Percentiles rank a stretch among this genome's conserved stretches.
phyloP scores from a whole-genome alignment of 2,888 invertebrate genomes.

The Cephalotes varians region DNA sequence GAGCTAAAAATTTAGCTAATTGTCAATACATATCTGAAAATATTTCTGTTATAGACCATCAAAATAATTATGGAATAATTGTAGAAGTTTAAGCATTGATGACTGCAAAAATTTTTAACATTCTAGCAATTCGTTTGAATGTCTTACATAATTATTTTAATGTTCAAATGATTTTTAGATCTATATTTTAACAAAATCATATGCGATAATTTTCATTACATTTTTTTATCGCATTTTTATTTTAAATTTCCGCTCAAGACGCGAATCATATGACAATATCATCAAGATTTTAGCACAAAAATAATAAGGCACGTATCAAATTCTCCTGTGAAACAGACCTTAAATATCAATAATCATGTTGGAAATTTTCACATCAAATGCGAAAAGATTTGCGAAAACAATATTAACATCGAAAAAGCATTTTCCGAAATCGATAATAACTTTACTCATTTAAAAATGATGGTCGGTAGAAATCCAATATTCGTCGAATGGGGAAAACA shows the following conservation, averaged over 20 bases:
- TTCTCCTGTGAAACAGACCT: neutral
- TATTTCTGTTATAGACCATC: no score
- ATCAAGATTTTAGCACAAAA: neutral
- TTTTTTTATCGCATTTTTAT: neutral
- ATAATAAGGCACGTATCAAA: neutral
- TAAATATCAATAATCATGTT: slow-evolving; percentile 20
- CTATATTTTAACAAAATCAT: no score
- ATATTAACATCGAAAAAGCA: slow-evolving; percentile 51
- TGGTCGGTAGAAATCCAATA: slow-evolving; percentile 52
- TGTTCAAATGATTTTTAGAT: no score
- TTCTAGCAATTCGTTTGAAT: no score
- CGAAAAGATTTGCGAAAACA: slow-evolving; percentile 28
- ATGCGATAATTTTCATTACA: neutral
- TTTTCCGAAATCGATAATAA: slow-evolving; percentile 48
- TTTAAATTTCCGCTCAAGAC: neutral
- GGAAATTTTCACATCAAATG: slow-evolving; percentile 1
- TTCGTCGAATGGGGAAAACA: slow-evolving; percentile 51
- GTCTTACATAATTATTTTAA: no score
- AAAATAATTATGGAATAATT: no score
- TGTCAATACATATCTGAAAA: no score
- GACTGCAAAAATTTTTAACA: no score
- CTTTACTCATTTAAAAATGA: slow-evolving; percentile 56
- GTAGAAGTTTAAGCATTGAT: no score
- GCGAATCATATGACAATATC: neutral
- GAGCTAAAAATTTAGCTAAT: no score